phyloP scores from a whole-genome alignment of 2,113 vertebrate species.

The Leiothrix lutea region DNA sequence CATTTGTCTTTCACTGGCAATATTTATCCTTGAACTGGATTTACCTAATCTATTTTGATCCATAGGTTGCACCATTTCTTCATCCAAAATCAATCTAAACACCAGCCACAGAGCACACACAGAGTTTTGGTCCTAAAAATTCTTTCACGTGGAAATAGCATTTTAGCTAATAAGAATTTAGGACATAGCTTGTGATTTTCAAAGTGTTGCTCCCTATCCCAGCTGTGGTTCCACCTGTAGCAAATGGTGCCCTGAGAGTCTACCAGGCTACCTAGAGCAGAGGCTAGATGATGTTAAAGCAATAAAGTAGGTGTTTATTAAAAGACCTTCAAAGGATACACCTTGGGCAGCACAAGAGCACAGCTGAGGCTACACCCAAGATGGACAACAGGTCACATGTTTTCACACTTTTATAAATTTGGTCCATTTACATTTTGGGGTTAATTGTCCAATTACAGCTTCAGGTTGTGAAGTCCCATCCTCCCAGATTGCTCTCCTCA shows the following conservation, averaged over 20 bases:
- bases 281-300: background rate
- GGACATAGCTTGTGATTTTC: background rate
- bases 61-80: background rate
- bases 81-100: background rate
- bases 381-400: fast-evolving
- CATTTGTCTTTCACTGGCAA: background rate
- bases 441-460: background rate
- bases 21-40: background rate
- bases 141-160: background rate
- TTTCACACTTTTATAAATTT: background rate
- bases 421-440: background rate
- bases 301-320: background rate
- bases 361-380: fast-evolving
- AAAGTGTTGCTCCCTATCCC: background rate
- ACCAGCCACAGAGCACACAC: background rate
- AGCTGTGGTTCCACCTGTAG: background rate
- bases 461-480: background rate
- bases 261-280: no score
- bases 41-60: background rate
- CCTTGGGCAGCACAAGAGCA: no score
- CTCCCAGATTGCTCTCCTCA: background rate
- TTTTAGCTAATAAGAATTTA: background rate
- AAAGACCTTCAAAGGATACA: background rate
- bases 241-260: background rate
- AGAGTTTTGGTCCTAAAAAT: background rate